These are phyloP conservation scores for Graphium colonna DNA, from an alignment of 2,888 invertebrate species.

Conservation along the genomic window DNA sequence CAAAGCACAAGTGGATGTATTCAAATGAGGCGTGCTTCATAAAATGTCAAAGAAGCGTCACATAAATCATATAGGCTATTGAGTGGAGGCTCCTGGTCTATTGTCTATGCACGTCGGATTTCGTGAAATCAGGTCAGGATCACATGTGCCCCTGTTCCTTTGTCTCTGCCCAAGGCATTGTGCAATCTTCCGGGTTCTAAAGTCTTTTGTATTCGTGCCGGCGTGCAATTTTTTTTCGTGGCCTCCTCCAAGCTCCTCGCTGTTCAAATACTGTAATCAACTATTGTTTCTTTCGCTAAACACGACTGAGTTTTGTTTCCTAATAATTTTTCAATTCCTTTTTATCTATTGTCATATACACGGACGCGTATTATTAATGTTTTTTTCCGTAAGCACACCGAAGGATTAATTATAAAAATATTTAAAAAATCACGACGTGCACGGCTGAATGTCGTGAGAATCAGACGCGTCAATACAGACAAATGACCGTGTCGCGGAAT, in stretches of 20 bases:
- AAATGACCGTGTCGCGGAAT: constrained; percentile 72
- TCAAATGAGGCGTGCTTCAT: constrained; percentile 75
- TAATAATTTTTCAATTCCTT: constrained; percentile 14
- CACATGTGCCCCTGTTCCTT: constrained; percentile 70
- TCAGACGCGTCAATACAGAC: constrained; percentile 59
- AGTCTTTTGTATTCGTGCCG: constrained; percentile 49
- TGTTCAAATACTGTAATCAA: constrained; percentile 40
- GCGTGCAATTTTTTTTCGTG: constrained; percentile 67
- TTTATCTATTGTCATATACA: not conserved
- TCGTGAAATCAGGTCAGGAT: constrained; percentile 73
- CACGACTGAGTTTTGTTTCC: constrained; percentile 15
- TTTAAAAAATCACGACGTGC: constrained; percentile 29
- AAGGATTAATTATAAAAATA: not conserved
- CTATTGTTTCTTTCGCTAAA: constrained; percentile 13
- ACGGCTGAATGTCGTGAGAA: constrained; percentile 65
- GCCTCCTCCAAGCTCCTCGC: constrained; percentile 25
- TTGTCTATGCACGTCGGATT: constrained; percentile 51
- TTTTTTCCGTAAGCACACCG: not conserved
- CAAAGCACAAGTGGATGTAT: constrained; percentile 70
- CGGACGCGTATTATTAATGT: not conserved
- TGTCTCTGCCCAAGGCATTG: constrained; percentile 49
- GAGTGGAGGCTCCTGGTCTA: constrained; percentile 60
- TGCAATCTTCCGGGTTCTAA: constrained; percentile 72
- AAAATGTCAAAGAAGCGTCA: constrained; percentile 70
- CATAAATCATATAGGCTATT: constrained; percentile 74